Base-by-base conservation (phyloP, 2,797 vertebrate species). In the Pseudomugil tenellus region DNA sequence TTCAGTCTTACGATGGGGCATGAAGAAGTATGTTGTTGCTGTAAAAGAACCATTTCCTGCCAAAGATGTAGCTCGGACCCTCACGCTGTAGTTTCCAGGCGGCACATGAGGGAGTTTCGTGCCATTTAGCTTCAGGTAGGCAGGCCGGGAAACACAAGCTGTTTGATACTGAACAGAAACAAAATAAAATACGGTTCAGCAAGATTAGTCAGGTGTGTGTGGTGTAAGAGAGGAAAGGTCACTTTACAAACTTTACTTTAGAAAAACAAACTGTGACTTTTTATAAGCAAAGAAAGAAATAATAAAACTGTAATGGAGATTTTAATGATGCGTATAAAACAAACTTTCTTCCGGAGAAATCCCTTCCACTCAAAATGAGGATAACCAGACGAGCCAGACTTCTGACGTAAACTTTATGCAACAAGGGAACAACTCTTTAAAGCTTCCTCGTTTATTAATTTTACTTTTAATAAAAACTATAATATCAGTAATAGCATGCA, bases 1-100 rank as follows among this genome's bases (percentile, higher is more conserved):
- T 77, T 1, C 1, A 28, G 55, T 84, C 97, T 96, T 94, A 99
- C 97, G 81, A 46, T 97, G 96, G 0, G 95, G 93, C 89, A 99
- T 95, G 0, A 92, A 96, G 80, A 99, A 98, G 61, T 96, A 94
- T 2, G 92, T 88, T 3, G 94, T 92, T 1, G 97, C 96, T 0
- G 98, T 98, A 92, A 96, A 99, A 0, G 98, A 99, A 53, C 98
- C 98, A 0, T 99, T 99, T 29, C 96, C 97, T 0, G 97, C 96
- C 91, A 99, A 77, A 0, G 98, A 99, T 0, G 96, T 98, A 34
- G 98, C 98, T 0, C 97, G 94, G n/a, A 99, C 82, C 2, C 92
- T 91, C 61, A 98, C 94, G 0, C 96, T 97, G 94, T 99, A 99
- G 87, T 99, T 99, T 13, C 98, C 98, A 0, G 97, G 95, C 1